Evolutionary conservation across 1,140 invertebrate species (phyloP), one percentile per base, ranked within the genome.

Genomic region (Trichoplusia ni): DNA sequence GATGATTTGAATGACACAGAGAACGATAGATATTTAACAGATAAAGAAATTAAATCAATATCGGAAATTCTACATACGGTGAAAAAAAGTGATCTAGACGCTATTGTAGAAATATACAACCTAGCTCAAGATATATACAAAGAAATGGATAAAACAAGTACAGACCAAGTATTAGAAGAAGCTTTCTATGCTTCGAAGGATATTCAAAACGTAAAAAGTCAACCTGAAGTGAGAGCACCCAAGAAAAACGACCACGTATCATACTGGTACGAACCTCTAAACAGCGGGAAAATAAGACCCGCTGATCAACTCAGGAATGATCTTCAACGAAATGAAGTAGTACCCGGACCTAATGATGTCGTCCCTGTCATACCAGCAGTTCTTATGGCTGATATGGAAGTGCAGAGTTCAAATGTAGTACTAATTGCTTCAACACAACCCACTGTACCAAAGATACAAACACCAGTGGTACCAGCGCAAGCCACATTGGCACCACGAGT

Each of bases 71-170:
- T 90, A 9, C 82, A 84, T 19, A 76, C 75, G 6, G 73, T 90
- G 0, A 90, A 86, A 29, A 89, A 84, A 66, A 89, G 87, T 54
- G 87, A 90, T 60, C 66, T 90, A 25, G 82, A 90, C 73, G 81
- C 84, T 8, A 81, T 90, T n/a, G 65, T 88, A 27, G 87, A 90
- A 46, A 80, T 90, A 49, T 90, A 90, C 44, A 85, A 83, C 63
- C 64, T 89, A 69, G 86, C 87, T 6, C 77, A 89, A 70, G 84
- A 90, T 38, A 82, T 90, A 54, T 87, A 86, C 56, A 81, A 81
- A 37, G 84, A 90, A 69, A 74, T 87, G 11, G 82, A 89, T 37
- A 73, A 44, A 60, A 58, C 18, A 21, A 67, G 33, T 33, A 60
- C 38, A 4, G 73, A 42, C 1, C 13, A 77, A 6, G 64, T 71